phyloP scores from a whole-genome alignment of 2,113 vertebrate genomes.

The Chinchilla lanigera region DNA sequence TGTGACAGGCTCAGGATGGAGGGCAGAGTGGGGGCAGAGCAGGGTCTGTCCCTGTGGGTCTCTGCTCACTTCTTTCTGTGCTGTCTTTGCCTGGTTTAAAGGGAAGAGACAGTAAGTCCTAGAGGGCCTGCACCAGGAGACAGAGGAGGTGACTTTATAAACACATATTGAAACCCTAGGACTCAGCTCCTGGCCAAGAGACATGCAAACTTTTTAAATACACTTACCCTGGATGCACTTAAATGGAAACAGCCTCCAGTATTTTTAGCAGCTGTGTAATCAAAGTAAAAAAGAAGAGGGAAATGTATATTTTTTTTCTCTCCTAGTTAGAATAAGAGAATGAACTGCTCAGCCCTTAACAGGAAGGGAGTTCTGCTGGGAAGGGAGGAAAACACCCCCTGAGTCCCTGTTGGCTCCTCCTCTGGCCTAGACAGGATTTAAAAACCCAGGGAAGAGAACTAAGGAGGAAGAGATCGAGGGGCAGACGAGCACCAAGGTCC shows the following conservation, averaged over 20 bases:
- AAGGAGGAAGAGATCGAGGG: not conserved
- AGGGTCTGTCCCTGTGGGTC: not conserved
- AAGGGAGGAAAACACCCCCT: constrained; percentile 46
- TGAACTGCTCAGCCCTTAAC: constrained; percentile 54
- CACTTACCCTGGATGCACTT: constrained; percentile 58
- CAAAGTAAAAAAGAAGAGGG: constrained; percentile 46
- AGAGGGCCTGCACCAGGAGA: not conserved
- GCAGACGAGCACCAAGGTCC: not conserved
- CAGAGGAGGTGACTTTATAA: constrained; percentile 48
- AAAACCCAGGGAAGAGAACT: constrained; percentile 73
- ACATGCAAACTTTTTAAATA: constrained; percentile 61
- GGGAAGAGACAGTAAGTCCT: not conserved
- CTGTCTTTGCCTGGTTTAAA: constrained; percentile 13
- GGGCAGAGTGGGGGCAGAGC: not conserved
- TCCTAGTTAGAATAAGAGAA: constrained; percentile 57
- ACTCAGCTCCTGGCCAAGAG: constrained; percentile 58
- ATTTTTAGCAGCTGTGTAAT: constrained; percentile 77
- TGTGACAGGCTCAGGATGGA: not conserved
- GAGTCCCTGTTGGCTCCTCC: constrained; percentile 64
- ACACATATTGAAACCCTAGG: not conserved
- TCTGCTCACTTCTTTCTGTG: constrained; percentile 2
- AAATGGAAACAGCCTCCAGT: constrained; percentile 76
- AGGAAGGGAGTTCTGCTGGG: not conserved
- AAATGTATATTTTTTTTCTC: constrained; percentile 54
- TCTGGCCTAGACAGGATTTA: constrained; percentile 67